Base-by-base conservation (phyloP, 2,113 vertebrate genomes). In the Turnix velox region DNA sequence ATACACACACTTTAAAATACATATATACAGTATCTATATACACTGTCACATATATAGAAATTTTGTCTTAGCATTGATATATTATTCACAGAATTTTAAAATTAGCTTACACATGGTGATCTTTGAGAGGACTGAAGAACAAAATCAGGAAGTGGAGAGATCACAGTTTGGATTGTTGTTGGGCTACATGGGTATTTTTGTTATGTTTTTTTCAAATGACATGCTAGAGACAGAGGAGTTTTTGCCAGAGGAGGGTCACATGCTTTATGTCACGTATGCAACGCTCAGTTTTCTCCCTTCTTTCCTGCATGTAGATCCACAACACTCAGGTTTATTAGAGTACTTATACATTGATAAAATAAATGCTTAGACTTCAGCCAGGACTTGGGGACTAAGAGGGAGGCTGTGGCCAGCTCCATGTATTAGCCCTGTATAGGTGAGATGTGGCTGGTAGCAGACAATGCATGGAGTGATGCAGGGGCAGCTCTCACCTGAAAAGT, bases 261-360 rank as follows among this genome's bases (percentile, higher is more conserved):
- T 0, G 2, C 19, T 6, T 15, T 0, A 0, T 27, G 37, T 16
- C 2, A 1, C 3, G 2, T 8, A 27, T 33, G 10, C 0, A 2
- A 2, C 2, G 2, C n/a, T 42, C 14, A 8, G 4, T 25, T 68
- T 67, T 12, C 3, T 15, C 28, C 6, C 10, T 71, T n/a, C 24
- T 40, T 37, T 11, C 35, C 12, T 14, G 6, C 15, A 19, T 24
- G 18, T 69, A 45, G 23, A 8, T 45, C 19, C 2, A 2, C 0
- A 0, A 37, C 2, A 1, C 45, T 54, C 4, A 11, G 9, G 10
- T 37, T 45, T 82, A 20, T 48, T 30, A 68, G 69, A 65, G 20
- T 20, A 20, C 3, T 5, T 73, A 35, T 2, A 1, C 2, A 6
- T 7, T 28, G 39, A 39, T 61, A 22, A 37, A 81, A 31, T 7